phyloP scores from a whole-genome alignment of 2,888 invertebrate genomes.

The Drosophila testacea region DNA sequence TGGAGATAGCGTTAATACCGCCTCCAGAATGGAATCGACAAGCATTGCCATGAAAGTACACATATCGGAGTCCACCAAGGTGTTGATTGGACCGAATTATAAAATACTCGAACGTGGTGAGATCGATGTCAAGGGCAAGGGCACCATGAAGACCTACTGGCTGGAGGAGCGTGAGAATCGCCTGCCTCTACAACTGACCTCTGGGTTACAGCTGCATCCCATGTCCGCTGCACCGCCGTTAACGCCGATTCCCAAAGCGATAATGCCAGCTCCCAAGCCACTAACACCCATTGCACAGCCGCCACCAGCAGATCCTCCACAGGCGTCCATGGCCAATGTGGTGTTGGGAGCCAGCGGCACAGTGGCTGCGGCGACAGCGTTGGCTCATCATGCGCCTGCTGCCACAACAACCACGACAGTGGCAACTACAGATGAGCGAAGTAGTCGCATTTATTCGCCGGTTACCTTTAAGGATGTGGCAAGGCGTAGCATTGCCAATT shows the following conservation, averaged over 20 bases:
- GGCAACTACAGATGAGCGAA: constrained; percentile 86
- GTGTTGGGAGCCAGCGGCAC: constrained; percentile 59
- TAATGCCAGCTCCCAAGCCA: constrained; percentile 53
- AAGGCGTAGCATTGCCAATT: constrained; percentile 91
- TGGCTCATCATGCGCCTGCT: neutral
- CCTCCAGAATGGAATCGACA: constrained; percentile 96
- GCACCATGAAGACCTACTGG: constrained; percentile 96
- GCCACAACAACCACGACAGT: constrained; percentile 35
- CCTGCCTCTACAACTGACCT: constrained; percentile 85
- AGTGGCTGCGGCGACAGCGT: constrained; percentile 51
- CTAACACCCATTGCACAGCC: constrained; percentile 21
- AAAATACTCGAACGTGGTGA: constrained; percentile 92
- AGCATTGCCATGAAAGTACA: constrained; percentile 97
- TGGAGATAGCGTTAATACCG: constrained; percentile 96
- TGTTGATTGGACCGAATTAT: constrained; percentile 90
- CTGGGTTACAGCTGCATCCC: constrained; percentile 71
- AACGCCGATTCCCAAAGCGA: constrained; percentile 49
- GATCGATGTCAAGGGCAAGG: constrained; percentile 96
- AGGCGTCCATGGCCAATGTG: constrained; percentile 49
- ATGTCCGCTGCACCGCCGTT: constrained; percentile 56
- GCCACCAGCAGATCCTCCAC: constrained; percentile 28
- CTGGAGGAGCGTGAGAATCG: constrained; percentile 90
- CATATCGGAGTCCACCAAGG: constrained; percentile 95
- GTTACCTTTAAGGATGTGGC: constrained; percentile 94
- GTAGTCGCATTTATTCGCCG: constrained; percentile 91